Conservation (phyloP, 2,797 vertebrate species). For the Leucoraja ocellata region DNA sequence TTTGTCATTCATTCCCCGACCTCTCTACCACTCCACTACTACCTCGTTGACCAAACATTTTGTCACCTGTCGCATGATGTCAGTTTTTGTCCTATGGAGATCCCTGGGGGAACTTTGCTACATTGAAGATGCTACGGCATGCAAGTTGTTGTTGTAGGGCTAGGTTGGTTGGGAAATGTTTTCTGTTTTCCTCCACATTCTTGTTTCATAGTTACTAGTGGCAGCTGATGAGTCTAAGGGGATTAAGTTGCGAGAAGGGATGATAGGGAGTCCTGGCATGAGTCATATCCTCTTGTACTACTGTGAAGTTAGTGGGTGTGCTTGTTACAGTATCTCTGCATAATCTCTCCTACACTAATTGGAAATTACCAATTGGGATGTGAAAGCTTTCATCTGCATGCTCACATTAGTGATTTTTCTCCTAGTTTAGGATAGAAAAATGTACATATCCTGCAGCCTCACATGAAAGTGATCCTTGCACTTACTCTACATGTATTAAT, state of each 20-base stretch:
- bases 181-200: not conserved
- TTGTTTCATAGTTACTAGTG: not conserved
- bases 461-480: not conserved
- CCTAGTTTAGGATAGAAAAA: not conserved
- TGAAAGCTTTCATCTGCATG: not conserved
- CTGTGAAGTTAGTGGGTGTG: constrained; percentile 43
- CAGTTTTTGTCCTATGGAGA: not conserved
- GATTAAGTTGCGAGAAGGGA: constrained; percentile 41
- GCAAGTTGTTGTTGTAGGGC: too few relatives aligned
- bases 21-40: not conserved
- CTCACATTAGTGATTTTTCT: not conserved
- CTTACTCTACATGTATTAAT: not conserved
- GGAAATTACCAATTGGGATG: not conserved
- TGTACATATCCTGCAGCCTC: not conserved
- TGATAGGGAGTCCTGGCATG: constrained; percentile 39
- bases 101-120: too few relatives aligned
- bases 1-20: not conserved
- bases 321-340: constrained; percentile 40
- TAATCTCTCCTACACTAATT: not conserved
- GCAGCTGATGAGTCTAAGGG: not conserved
- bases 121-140: too few relatives aligned
- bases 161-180: too few relatives aligned
- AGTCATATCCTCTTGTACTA: too few relatives aligned
- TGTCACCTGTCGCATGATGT: too few relatives aligned
- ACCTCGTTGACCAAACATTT: too few relatives aligned